These are phyloP conservation scores for Frankliniella fusca DNA, from an alignment of 2,888 invertebrate genomes.

Conservation along the genomic window DNA sequence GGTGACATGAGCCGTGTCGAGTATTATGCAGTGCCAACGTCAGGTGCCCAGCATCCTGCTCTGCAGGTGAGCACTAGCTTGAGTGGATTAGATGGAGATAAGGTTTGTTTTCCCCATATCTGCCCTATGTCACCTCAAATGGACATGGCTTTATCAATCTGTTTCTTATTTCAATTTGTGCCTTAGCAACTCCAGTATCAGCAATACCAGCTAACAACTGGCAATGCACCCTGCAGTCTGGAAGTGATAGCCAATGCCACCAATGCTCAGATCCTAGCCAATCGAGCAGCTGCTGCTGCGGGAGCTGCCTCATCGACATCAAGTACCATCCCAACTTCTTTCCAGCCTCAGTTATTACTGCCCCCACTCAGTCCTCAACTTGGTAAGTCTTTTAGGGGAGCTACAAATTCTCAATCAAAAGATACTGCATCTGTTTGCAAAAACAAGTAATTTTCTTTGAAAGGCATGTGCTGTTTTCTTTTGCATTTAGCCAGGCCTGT, in stretches of 20 bases:
- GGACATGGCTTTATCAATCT: background rate
- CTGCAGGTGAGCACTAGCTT: constrained; percentile 40
- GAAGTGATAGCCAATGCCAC: constrained; percentile 31
- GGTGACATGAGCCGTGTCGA: constrained; percentile 49
- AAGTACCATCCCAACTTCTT: constrained; percentile 5
- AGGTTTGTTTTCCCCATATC: background rate
- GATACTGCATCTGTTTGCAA: background rate
- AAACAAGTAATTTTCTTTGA: background rate
- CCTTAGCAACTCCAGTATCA: constrained; percentile 44
- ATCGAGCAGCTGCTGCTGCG: constrained; percentile 13
- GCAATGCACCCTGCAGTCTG: constrained; percentile 28
- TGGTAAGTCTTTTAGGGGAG: constrained; percentile 15
- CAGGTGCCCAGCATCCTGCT: constrained; percentile 40
- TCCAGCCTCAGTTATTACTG: constrained; percentile 30
- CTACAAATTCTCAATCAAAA: background rate
- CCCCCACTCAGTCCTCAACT: constrained; percentile 28
- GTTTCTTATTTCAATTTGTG: constrained; percentile 37
- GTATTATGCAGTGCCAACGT: constrained; percentile 50
- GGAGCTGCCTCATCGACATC: background rate
- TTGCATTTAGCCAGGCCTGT: background rate
- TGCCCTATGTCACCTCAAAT: background rate
- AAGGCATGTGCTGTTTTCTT: background rate
- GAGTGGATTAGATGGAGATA: background rate
- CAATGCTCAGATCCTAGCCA: constrained; percentile 18
- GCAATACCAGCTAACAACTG: constrained; percentile 43